Evolutionary conservation across 1,140 invertebrate species (phyloP).

Genomic region (Alviniconcha marisindica): DNA sequence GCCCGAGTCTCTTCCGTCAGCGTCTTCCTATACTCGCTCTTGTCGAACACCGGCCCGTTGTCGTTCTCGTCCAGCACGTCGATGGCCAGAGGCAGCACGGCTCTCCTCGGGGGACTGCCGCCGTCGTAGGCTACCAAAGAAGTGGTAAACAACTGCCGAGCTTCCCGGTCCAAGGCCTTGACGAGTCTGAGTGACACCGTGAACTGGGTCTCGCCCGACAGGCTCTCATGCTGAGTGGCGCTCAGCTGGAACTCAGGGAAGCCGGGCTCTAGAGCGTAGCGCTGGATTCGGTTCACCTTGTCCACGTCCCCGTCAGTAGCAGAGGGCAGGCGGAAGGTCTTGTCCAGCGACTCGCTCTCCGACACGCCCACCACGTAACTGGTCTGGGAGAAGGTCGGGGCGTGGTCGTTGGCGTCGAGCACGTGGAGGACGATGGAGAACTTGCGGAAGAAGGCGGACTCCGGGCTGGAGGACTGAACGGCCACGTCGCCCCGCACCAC

Average conservation of each 20-base stretch:
- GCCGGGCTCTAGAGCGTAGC: conserved; percentile 51
- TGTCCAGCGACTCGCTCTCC: conserved; percentile 76
- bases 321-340: conserved; percentile 81
- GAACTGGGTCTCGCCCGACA: conserved; percentile 31
- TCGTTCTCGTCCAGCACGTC: conserved; percentile 96
- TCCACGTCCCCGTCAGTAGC: conserved; percentile 74
- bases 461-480: conserved; percentile 37
- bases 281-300: conserved; percentile 76
- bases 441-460: conserved; percentile 49
- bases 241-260: conserved; percentile 46
- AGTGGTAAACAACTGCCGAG: conserved; percentile 85
- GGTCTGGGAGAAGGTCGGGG: conserved; percentile 83
- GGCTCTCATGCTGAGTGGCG: not conserved
- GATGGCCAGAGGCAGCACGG: conserved; percentile 90
- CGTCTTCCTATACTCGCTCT: conserved; percentile 80
- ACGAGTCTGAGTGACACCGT: conserved; percentile 48
- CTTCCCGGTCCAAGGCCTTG: conserved; percentile 89
- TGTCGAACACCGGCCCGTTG: conserved; percentile 86
- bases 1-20: conserved; percentile 86
- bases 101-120: conserved; percentile 87
- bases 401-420: conserved; percentile 93
- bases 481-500: conserved; percentile 46
- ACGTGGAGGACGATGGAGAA: conserved; percentile 52
- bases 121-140: conserved; percentile 92
- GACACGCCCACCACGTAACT: conserved; percentile 47